Evolutionary conservation across 2,113 vertebrate genomes (phyloP), one percentile per base, ranked within the genome.

Genomic region (Tragulus kanchil): DNA sequence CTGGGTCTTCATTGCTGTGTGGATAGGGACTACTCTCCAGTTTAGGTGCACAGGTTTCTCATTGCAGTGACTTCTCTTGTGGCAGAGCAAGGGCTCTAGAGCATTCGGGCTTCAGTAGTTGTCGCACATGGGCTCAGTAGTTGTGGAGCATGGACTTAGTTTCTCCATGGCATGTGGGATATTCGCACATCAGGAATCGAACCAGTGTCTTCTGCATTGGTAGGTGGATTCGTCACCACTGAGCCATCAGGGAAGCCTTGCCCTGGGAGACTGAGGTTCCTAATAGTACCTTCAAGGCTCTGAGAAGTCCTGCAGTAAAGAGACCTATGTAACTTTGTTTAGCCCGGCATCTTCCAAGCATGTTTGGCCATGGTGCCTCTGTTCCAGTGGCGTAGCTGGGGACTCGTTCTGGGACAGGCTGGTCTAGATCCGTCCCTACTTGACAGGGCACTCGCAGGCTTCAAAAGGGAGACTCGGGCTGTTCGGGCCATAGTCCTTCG

Each of bases 371-470:
- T 8, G 21, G 42, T 28, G 81, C 23, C 81, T 65, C 82, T 75
- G 54, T 82, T 71, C n/a, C 3, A 11, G 0, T 78, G 0, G 4
- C 0, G 3, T 28, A 42, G 10, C 45, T 4, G 23, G 25, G 61
- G 36, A 45, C 78, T 4, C 3, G 0, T 48, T 26, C 75, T 0
- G 0, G 23, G 28, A 42, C 5, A 13, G 0, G 0, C 42, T 78
- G 59, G 3, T 21, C 59, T 62, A n/a, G 6, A 6, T 28, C 52
- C 9, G 5, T n/a, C 52, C 58, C 54, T 28, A 31, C 52, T 3
- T 65, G 62, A 48, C 83, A 31, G 52, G 59, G 52, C 61, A 65
- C 61, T 62, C n/a, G 52, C 73, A 64, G 61, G 31, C 82, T 65
- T 62, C 5, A 8, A 77, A 86, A 83, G 28, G 25, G 15, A 62